Conservation (phyloP, 1,140 invertebrate species). For the Drosophila ambigua region DNA sequence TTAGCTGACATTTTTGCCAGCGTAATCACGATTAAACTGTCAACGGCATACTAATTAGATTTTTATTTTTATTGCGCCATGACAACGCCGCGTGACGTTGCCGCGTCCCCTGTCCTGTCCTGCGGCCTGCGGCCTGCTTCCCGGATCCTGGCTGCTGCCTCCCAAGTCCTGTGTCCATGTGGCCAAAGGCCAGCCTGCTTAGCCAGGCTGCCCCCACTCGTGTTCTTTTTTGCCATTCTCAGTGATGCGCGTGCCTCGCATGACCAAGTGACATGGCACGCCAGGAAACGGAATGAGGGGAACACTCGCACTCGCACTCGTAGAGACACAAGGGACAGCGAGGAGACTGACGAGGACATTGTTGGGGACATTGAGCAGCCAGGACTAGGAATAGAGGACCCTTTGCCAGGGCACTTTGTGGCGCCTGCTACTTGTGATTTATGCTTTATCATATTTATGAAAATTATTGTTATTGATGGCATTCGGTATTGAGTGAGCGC, state of each 20-base stretch:
- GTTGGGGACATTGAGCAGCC: constrained; percentile 21
- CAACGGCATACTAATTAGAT: constrained; percentile 83
- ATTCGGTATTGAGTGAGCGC: constrained; percentile 69
- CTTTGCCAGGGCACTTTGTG: constrained; percentile 61
- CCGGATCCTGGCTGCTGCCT: no score
- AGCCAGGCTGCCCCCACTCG: constrained; percentile 16
- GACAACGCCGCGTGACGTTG: constrained; percentile 77
- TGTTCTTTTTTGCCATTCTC: constrained; percentile 22
- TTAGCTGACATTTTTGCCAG: constrained; percentile 76
- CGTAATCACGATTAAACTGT: constrained; percentile 83
- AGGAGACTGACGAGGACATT: constrained; percentile 1
- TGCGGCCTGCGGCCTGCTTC: constrained; percentile 1
- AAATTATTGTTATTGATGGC: constrained; percentile 81
- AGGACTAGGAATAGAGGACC: constrained; percentile 27
- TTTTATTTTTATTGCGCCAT: constrained; percentile 83
- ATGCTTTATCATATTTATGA: constrained; percentile 82
- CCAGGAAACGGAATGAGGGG: background rate
- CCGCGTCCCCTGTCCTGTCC: constrained; percentile 37
- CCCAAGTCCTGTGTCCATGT: background rate
- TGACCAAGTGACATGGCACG: constrained; percentile 56
- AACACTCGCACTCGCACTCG: no score
- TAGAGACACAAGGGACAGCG: background rate
- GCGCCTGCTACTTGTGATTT: constrained; percentile 77
- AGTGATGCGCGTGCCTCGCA: constrained; percentile 64
- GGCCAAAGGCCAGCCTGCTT: constrained; percentile 28